These are phyloP conservation scores for Corapipo altera DNA, from an alignment of 2,113 vertebrate species.

Conservation along the genomic window DNA sequence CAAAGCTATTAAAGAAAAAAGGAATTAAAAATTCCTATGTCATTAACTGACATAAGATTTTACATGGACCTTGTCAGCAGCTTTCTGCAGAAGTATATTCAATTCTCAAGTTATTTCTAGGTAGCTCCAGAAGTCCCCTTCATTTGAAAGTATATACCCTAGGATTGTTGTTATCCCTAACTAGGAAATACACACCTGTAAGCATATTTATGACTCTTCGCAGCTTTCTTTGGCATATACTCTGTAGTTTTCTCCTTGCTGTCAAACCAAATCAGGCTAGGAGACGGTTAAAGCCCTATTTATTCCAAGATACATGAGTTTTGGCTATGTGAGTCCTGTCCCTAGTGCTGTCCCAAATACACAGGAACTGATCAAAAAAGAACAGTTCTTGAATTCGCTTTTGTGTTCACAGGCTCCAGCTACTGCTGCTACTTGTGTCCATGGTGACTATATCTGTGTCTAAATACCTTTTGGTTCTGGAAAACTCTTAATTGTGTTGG, in stretches of 20 bases:
- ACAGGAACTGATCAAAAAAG: neutral
- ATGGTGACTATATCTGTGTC: neutral
- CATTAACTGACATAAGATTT: neutral
- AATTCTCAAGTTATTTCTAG: neutral
- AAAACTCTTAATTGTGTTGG: neutral
- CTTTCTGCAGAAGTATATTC: neutral
- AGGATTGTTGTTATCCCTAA: neutral
- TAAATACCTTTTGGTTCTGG: neutral
- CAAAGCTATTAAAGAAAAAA: neutral
- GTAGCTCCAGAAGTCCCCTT: neutral
- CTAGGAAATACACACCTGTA: neutral
- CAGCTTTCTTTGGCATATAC: neutral
- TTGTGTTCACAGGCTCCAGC: neutral
- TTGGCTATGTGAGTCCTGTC: neutral
- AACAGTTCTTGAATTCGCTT: neutral
- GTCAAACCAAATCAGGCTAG: neutral
- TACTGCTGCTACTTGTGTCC: neutral
- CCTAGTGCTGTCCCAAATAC: neutral
- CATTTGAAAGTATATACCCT: neutral
- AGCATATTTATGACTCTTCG: neutral
- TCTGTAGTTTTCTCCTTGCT: neutral
- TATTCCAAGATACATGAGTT: neutral
- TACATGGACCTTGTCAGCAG: neutral
- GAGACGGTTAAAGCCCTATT: neutral
- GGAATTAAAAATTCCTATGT: neutral